A percentile compares a stretch with the other conserved stretches of the same genome.
phyloP scores from a whole-genome alignment of 2,888 invertebrate genomes.

The Chironomus riparius region DNA sequence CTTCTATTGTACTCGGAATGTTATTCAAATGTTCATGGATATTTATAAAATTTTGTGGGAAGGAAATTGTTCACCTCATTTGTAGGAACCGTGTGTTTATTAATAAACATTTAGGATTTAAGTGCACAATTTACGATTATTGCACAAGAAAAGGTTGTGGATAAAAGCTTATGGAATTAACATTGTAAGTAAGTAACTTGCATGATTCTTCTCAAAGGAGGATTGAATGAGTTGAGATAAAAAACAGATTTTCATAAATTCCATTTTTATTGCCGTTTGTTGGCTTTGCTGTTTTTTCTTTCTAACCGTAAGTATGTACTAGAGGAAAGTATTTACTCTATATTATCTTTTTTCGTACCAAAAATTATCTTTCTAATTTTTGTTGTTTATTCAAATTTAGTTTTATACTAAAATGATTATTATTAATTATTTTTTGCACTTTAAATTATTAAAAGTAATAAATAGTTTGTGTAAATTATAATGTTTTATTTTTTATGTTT shows the following conservation, averaged over 20 bases:
- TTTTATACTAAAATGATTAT: too few relatives aligned
- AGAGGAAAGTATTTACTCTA: too few relatives aligned
- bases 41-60: background rate
- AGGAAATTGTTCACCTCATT: background rate
- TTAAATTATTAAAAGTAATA: background rate
- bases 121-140: conserved; percentile 14
- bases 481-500: background rate
- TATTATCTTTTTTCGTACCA: too few relatives aligned
- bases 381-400: too few relatives aligned
- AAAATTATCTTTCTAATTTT: too few relatives aligned
- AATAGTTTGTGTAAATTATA: background rate
- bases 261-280: conserved; percentile 20
- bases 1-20: background rate
- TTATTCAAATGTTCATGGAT: background rate
- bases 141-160: background rate
- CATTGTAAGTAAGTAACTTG: background rate
- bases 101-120: conserved; percentile 27
- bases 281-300: background rate
- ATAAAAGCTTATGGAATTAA: conserved; percentile 23
- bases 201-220: too few relatives aligned
- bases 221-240: background rate
- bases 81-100: conserved; percentile 16
- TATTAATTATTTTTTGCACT: background rate
- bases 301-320: background rate
- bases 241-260: conserved; percentile 15